Evolutionary conservation across 2,888 invertebrate species (phyloP), one percentile per base, ranked within the genome.

Genomic region (Zygothrica quintamaculata): DNA sequence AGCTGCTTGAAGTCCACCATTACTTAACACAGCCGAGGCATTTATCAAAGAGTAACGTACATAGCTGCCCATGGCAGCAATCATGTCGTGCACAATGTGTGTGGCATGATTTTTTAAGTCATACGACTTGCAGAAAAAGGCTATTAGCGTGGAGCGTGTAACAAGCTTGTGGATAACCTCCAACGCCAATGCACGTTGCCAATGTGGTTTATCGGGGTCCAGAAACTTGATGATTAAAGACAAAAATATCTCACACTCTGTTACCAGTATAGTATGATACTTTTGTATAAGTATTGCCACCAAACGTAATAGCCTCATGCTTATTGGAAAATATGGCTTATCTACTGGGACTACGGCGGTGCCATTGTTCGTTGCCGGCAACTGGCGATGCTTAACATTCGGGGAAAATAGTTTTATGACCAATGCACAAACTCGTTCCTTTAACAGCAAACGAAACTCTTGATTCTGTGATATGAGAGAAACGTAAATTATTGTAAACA

Each of bases 321-420:
- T 97, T 86, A 99, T 97, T 1, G 99, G 98, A 92, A 98, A 99
- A 92, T 97, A 97, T 0, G 99, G 99, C 70, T 98, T 96, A 89
- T 98, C 98, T 43, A 94, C 92, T 15, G 94, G 93, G 15, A 94
- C 93, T 73, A 94, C 93, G 74, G 94, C 93, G 53, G 93, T 92
- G 74, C 93, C 93, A 65, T 93, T 93, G 46, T 80, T 89, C 3
- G 85, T 78, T 2, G 89, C 69, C 1, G 88, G 89, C 31, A 89
- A 76, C 65, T 92, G 92, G 42, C 97, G 94, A 91, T 97, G 98
- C 89, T 99, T 99, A n/a, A 99, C 96, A 90, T 98, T 99, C 8
- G 99, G 99, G 16, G 99, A 99, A 91, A 99, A 99, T 62, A 99
- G 92, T 91, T 98, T 97, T 74, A 99, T 99, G n/a, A 99, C 97